Evolutionary conservation across 2,888 invertebrate genomes (phyloP).

Genomic region (Sinohyriopsis cumingii): DNA sequence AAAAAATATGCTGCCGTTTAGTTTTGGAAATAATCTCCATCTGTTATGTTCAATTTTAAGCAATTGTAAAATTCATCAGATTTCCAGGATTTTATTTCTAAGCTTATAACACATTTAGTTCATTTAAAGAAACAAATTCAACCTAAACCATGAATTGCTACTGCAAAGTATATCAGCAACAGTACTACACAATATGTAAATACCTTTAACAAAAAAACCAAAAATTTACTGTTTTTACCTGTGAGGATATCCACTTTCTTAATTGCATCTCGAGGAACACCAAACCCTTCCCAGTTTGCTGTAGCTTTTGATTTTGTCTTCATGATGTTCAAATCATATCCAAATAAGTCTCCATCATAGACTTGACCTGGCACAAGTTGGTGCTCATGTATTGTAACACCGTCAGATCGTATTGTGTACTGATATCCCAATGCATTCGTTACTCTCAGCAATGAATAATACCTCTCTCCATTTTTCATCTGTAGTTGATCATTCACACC

Average conservation of each 20-base stretch:
- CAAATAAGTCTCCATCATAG: slow-evolving; percentile 45
- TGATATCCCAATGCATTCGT: slow-evolving; percentile 47
- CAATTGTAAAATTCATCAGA: too few species aligned
- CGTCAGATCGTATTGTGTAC: slow-evolving; percentile 49
- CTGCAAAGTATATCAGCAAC: too few species aligned
- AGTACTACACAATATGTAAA: too few species aligned
- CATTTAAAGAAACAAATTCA: too few species aligned
- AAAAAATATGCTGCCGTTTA: not conserved
- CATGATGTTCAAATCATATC: slow-evolving; percentile 44
- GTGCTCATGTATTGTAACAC: slow-evolving; percentile 49
- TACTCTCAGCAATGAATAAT: slow-evolving; percentile 47
- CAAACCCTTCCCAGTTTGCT: slow-evolving; percentile 63
- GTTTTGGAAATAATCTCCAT: too few species aligned
- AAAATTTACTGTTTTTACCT: slow-evolving; percentile 17
- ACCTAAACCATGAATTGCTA: too few species aligned
- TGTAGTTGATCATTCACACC: slow-evolving; percentile 49
- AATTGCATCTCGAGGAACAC: slow-evolving; percentile 31
- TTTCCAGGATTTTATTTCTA: too few species aligned
- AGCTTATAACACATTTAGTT: too few species aligned
- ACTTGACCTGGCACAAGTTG: slow-evolving; percentile 57
- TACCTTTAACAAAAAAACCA: too few species aligned
- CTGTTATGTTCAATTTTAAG: too few species aligned
- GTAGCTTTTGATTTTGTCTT: slow-evolving; percentile 40
- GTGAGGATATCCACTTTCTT: slow-evolving; percentile 26
- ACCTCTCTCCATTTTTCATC: slow-evolving; percentile 46